A percentile compares a stretch with the other conserved stretches of the same genome.
Evolutionary conservation across 2,797 vertebrate genomes (phyloP).

Genomic region (Pipistrellus nathusii): DNA sequence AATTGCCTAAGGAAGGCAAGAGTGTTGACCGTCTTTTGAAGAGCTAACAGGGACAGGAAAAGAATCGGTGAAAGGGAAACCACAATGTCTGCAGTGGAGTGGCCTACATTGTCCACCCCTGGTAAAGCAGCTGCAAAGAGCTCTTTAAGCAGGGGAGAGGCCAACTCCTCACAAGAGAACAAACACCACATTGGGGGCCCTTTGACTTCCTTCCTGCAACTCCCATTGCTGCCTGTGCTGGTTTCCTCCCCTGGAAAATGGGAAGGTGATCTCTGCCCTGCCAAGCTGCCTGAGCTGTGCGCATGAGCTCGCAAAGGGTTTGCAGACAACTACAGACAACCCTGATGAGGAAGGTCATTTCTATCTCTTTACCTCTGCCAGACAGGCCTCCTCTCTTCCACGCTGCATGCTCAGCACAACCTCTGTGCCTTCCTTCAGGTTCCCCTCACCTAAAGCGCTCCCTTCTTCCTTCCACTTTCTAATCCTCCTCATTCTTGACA

Average conservation of each 20-base stretch:
- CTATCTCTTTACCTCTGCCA: background rate
- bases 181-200: background rate
- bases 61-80: background rate
- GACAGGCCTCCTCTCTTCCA: too few relatives aligned
- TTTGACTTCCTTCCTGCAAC: background rate
- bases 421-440: background rate
- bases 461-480: background rate
- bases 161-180: background rate
- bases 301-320: background rate
- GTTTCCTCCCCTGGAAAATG: background rate
- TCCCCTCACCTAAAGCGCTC: background rate
- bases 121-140: background rate
- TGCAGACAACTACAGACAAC: background rate
- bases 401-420: fast-evolving
- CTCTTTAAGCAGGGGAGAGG: background rate
- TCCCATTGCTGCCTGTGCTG: background rate
- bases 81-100: background rate
- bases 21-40: background rate
- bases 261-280: background rate
- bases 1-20: background rate
- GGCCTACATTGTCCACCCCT: background rate
- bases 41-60: background rate
- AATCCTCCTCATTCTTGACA: background rate
- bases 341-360: background rate
- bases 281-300: background rate